Conservation (phyloP, 2,113 vertebrate genomes). For the Pedetes capensis region DNA sequence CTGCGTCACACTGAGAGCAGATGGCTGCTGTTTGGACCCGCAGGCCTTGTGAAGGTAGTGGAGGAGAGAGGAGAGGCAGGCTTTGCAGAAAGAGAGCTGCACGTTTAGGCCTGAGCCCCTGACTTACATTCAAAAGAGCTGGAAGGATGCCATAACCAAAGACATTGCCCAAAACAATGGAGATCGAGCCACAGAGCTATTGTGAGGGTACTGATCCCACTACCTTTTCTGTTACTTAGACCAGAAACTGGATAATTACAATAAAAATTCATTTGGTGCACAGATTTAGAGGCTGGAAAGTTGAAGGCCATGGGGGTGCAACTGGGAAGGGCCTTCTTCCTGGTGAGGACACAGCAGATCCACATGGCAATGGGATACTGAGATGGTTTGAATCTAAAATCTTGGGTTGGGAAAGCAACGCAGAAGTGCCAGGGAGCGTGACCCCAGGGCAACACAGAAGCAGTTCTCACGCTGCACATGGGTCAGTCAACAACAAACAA, state of each 20-base stretch:
- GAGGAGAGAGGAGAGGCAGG: neutral
- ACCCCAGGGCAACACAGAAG: neutral
- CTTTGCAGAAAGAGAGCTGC: neutral
- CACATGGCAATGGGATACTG: neutral
- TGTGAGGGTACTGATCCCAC: neutral
- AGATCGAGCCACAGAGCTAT: neutral
- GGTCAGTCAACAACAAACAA: neutral
- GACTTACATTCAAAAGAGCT: neutral
- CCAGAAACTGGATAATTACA: neutral
- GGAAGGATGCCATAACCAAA: neutral
- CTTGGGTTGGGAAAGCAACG: neutral
- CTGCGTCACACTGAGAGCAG: neutral
- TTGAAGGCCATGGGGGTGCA: neutral
- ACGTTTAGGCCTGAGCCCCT: accelerated
- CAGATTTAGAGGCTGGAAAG: neutral
- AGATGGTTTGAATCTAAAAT: neutral
- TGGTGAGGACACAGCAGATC: neutral
- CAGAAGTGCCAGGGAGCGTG: no score
- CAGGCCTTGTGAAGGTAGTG: neutral
- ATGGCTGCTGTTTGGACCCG: neutral
- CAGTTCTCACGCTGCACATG: neutral
- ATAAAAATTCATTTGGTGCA: neutral
- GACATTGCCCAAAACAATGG: neutral
- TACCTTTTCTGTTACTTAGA: neutral
- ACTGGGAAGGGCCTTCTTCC: no score